Base-by-base conservation (phyloP, 2,797 vertebrate species). In the Falco peregrinus region DNA sequence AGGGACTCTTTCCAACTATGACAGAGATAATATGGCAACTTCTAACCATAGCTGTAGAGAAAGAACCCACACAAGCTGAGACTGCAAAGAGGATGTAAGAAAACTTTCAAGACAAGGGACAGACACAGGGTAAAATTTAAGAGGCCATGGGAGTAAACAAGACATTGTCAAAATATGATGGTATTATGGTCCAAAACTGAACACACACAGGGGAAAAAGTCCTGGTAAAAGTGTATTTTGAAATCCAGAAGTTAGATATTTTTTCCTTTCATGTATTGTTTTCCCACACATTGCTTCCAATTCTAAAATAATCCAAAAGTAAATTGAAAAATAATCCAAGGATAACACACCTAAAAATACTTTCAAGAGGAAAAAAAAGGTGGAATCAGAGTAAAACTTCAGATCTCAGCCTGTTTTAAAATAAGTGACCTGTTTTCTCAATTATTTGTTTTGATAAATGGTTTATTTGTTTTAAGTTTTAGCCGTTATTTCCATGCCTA, bases 271-370 rank as follows among this genome's bases (percentile, higher is more conserved):
- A 10, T 92, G 91, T 96, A 97, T 97, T 97, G 96, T 98, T 97
- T 97, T 78, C 95, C 96, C 96, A 97, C 91, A 96, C 41, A 41
- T 71, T 95, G 92, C 86, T 97, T 97, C 96, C 95, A 98, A 90
- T 86, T 98, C 96, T 96, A 97, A 98, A 98, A 97, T 95, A 97
- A 90, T 65, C 65, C 65, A 29, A 84, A 93, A 75, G 91, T 97
- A 96, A 94, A 96, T 97, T 91, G 96, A 97, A 84, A 88, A 86
- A 78, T 71, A 95, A 95, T 95, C 97, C 98, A 97, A 97, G 97
- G 95, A 96, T 92, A 97, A 97, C 96, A 97, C 64, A 75, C 95
- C 45, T 68, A 94, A 97, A 97, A 97, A 97, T 92, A 96, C 75
- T 83, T 87, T 12, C 33, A 77, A 77, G 67, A 89, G 68, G 60